Evolutionary conservation across 2,888 invertebrate genomes (phyloP).

Genomic region (Hypomecis atomaria): DNA sequence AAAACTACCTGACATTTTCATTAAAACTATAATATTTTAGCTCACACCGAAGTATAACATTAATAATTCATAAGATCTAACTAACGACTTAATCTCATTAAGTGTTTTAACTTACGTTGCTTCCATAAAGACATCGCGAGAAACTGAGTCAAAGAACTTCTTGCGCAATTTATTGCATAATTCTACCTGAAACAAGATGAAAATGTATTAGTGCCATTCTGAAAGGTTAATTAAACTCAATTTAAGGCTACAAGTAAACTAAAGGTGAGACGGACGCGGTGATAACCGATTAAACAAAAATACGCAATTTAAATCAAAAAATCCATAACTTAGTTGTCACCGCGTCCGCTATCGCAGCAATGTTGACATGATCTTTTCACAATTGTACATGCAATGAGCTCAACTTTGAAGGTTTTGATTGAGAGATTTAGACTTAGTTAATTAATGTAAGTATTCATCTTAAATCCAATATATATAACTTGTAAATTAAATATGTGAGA

Average conservation of each 20-base stretch:
- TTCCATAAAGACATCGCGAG: conserved; percentile 63
- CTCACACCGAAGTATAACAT: conserved; percentile 15
- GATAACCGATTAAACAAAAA: background rate
- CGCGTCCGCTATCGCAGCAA: background rate
- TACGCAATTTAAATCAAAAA: background rate
- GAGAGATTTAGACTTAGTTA: no score
- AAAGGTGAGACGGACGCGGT: background rate
- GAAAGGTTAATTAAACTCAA: conserved; percentile 38
- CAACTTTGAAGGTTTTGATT: no score
- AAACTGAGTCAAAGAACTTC: conserved; percentile 73
- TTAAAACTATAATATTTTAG: conserved; percentile 40
- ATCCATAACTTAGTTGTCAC: background rate
- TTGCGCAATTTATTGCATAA: conserved; percentile 82
- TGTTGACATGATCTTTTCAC: background rate
- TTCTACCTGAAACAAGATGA: conserved; percentile 84
- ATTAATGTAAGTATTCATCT: no score
- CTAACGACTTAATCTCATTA: conserved; percentile 61
- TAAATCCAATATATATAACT: no score
- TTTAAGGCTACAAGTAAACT: conserved; percentile 1
- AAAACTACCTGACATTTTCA: conserved; percentile 43
- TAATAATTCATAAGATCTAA: conserved; percentile 35
- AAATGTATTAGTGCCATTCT: conserved; percentile 78
- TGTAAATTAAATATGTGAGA: no score
- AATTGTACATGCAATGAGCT: no score
- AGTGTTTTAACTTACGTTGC: conserved; percentile 73